A percentile compares a stretch with the other conserved stretches of the same genome.
These are phyloP conservation scores for Albula goreensis DNA, from an alignment of 2,113 vertebrate genomes.

Conservation along the genomic window DNA sequence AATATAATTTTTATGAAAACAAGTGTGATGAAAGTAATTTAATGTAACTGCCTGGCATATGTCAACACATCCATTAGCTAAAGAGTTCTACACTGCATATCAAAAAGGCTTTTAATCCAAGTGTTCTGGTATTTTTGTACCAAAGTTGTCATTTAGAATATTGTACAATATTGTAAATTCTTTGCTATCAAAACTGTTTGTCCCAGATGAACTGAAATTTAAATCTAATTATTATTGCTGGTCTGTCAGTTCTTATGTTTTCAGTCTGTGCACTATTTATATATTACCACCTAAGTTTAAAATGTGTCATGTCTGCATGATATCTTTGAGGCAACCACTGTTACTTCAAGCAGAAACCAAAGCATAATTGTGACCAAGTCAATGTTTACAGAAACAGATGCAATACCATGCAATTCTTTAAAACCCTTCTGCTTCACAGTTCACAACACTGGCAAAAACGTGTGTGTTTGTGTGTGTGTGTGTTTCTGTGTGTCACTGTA, in stretches of 20 bases:
- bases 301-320: not conserved
- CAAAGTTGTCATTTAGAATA: too few species aligned
- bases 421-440: constrained; percentile 50
- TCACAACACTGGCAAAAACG: constrained; percentile 16
- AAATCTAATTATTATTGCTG: not conserved
- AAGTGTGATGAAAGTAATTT: not conserved
- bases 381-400: constrained; percentile 35
- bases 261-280: not conserved
- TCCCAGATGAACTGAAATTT: too few species aligned
- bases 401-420: constrained; percentile 51
- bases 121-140: not conserved
- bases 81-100: not conserved
- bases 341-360: not conserved
- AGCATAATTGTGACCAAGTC: not conserved
- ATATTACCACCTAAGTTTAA: not conserved
- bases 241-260: not conserved
- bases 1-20: not conserved
- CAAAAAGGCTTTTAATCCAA: not conserved
- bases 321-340: not conserved
- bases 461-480: constrained; percentile 19
- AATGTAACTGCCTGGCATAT: not conserved
- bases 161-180: too few species aligned
- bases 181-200: too few species aligned
- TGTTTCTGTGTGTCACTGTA: too few species aligned
- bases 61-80: not conserved